These are phyloP conservation scores for Mugil cephalus DNA, from an alignment of 2,113 vertebrate genomes.

Conservation along the genomic window DNA sequence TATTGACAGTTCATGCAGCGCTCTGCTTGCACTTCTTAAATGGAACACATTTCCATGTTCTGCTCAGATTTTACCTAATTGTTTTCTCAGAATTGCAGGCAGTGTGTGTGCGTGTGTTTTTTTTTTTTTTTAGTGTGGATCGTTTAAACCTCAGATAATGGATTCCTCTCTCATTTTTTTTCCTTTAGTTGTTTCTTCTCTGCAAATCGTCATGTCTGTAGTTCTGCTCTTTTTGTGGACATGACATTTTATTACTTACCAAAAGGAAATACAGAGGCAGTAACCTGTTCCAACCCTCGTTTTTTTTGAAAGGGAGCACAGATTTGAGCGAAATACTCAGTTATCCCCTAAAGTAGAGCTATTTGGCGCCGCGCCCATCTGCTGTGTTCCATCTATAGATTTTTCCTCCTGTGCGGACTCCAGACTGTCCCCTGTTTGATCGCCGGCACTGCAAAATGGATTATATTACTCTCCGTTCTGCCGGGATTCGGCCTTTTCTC, in stretches of 20 bases:
- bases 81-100: constrained; percentile 68
- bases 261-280: constrained; percentile 38
- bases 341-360: constrained; percentile 85
- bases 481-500: constrained; percentile 78
- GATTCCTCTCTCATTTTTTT: constrained; percentile 21
- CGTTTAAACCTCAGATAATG: constrained; percentile 46
- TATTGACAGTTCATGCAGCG: constrained; percentile 80
- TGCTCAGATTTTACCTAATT: constrained; percentile 65
- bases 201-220: constrained; percentile 24
- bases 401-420: constrained; percentile 84
- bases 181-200: not conserved
- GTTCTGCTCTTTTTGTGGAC: constrained; percentile 22
- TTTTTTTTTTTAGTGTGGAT: constrained; percentile 1
- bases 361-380: constrained; percentile 85
- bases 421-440: constrained; percentile 84
- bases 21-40: constrained; percentile 69
- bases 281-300: constrained; percentile 81
- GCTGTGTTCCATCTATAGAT: constrained; percentile 85
- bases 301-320: constrained; percentile 84
- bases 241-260: constrained; percentile 72
- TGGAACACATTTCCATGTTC: constrained; percentile 74
- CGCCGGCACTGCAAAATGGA: constrained; percentile 84
- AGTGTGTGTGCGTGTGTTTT: constrained; percentile 11
- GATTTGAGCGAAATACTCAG: constrained; percentile 86
- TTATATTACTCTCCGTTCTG: constrained; percentile 87